Percentiles rank a stretch among this genome's conserved stretches.
These are phyloP conservation scores for Cryptus armator DNA, from an alignment of 2,888 invertebrate genomes.

Conservation along the genomic window DNA sequence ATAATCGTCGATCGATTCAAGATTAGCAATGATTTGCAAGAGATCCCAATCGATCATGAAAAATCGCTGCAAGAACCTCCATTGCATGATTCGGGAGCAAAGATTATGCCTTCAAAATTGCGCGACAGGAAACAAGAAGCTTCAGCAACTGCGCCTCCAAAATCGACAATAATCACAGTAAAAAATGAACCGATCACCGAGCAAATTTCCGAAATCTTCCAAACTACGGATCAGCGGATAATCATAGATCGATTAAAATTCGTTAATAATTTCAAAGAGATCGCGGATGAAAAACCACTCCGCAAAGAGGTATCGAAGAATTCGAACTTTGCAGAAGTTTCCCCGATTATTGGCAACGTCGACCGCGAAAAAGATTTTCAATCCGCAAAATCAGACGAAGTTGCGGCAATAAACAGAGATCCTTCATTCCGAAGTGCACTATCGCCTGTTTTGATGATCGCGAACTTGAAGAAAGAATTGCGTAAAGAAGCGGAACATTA, in stretches of 20 bases:
- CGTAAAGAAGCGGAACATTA: conserved; percentile 35
- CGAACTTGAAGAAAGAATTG: conserved; percentile 58
- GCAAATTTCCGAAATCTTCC: not conserved
- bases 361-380: not conserved
- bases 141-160: not conserved
- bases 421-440: not conserved
- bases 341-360: not conserved
- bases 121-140: conserved; percentile 2
- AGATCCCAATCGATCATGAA: not conserved
- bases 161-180: not conserved
- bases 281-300: not conserved
- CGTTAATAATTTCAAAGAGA: not conserved
- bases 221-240: conserved; percentile 1
- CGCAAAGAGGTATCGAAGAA: not conserved
- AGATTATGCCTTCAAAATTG: conserved; percentile 8
- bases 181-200: not conserved
- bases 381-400: not conserved
- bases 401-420: not conserved
- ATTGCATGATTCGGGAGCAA: not conserved
- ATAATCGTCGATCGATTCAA: conserved; percentile 53
- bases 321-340: not conserved
- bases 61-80: not conserved
- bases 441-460: conserved; percentile 36
- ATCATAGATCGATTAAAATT: not conserved
- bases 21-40: conserved; percentile 11